Conservation (phyloP, 2,113 vertebrate species). For the Pelecanus crispus region DNA sequence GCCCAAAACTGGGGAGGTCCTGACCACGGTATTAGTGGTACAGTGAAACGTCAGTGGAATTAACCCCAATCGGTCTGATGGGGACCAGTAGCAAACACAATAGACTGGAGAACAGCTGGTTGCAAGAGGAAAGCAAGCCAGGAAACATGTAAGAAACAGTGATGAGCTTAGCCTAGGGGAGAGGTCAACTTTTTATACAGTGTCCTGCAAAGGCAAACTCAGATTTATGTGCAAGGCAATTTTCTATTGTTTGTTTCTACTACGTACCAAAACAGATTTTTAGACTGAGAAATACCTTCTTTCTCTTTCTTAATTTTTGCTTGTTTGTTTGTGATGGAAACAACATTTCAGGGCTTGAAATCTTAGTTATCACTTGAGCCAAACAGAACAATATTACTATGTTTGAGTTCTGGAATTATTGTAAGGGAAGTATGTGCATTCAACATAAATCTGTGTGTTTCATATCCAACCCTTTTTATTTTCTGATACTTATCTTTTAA, state of each 20-base stretch:
- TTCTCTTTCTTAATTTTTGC: background rate
- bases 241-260: background rate
- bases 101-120: background rate
- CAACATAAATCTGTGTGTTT: background rate
- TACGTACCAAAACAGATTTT: background rate
- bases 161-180: background rate
- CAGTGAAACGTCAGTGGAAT: background rate
- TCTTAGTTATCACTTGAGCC: background rate
- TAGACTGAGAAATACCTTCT: background rate
- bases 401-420: background rate
- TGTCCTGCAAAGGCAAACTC: background rate
- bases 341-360: background rate
- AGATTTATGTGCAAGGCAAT: background rate
- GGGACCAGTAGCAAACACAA: accelerated
- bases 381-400: background rate
- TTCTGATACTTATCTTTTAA: background rate
- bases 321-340: background rate
- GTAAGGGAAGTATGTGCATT: background rate
- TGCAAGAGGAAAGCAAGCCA: background rate
- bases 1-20: background rate
- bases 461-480: background rate
- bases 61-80: accelerated
- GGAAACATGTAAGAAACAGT: accelerated
- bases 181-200: background rate
- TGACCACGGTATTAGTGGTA: background rate